These are phyloP conservation scores for Calidris pygmaea DNA, from an alignment of 2,113 vertebrate genomes.

Conservation along the genomic window DNA sequence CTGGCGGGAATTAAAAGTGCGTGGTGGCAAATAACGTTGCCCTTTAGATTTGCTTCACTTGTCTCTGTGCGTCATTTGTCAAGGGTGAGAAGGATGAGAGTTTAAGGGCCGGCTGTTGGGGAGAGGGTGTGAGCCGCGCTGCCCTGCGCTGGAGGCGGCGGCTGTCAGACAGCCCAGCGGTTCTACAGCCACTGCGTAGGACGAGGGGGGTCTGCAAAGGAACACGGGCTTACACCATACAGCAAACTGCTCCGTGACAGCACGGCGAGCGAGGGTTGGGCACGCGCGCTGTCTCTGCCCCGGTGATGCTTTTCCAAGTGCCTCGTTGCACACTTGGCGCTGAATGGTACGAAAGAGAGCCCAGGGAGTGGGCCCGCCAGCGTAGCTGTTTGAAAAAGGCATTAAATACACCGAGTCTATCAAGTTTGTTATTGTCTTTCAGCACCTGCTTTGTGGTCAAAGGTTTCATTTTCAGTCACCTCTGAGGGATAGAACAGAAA, in stretches of 20 bases:
- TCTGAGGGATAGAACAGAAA: not conserved
- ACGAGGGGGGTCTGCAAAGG: not conserved
- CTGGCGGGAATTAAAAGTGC: not conserved
- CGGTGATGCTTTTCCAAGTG: not conserved
- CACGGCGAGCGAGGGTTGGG: not conserved
- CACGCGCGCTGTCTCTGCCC: not conserved
- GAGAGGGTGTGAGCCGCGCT: not conserved
- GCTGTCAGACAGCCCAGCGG: not conserved
- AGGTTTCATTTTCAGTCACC: not conserved
- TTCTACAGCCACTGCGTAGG: not conserved
- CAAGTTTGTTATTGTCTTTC: not conserved
- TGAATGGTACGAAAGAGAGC: not conserved
- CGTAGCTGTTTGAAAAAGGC: rapidly evolving
- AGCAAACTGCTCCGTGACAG: not conserved
- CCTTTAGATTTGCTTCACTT: not conserved
- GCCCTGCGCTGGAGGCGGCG: not conserved
- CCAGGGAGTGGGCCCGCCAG: not conserved
- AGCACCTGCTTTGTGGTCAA: not conserved
- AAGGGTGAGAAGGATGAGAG: not conserved
- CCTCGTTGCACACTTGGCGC: not conserved
- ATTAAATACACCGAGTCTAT: not conserved
- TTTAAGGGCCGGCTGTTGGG: not conserved
- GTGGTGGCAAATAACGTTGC: not conserved
- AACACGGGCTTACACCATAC: not conserved
- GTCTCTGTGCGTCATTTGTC: not conserved